Conservation (phyloP, 2,113 vertebrate species). For the Cricetomys ansorgei region DNA sequence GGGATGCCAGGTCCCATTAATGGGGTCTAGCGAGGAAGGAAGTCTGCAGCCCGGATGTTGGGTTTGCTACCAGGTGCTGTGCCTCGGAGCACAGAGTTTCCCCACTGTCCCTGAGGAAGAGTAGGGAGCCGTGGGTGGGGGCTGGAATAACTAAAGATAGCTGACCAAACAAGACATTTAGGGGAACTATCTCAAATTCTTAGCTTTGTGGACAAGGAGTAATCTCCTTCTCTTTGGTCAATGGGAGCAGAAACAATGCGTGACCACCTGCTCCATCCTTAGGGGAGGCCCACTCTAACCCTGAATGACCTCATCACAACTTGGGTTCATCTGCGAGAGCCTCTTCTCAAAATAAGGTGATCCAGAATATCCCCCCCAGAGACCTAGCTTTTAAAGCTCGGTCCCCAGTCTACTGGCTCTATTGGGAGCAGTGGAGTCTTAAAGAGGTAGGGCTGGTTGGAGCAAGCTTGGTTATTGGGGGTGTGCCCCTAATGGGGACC, state of each 20-base stretch:
- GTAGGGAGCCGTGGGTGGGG: too few species aligned
- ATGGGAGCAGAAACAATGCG: rapidly evolving
- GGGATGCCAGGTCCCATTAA: not conserved
- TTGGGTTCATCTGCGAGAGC: not conserved
- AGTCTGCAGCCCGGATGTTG: not conserved
- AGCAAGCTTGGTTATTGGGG: not conserved
- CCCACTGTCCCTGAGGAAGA: not conserved
- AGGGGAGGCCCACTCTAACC: not conserved
- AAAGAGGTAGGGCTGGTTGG: not conserved
- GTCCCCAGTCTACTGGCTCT: not conserved
- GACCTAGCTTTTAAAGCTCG: not conserved
- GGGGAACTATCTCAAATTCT: not conserved
- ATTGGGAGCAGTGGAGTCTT: not conserved
- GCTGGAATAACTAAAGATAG: not conserved
- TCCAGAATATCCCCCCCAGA: not conserved
- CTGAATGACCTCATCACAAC: not conserved
- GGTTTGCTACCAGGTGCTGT: too few species aligned
- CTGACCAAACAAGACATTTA: not conserved
- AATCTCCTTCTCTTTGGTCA: not conserved
- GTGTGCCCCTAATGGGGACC: too few species aligned
- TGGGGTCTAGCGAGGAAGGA: not conserved
- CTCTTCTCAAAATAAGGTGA: not conserved
- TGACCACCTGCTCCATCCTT: not conserved
- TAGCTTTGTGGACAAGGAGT: not conserved
- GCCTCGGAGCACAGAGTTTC: not conserved